These are phyloP conservation scores for Leptopilina syphax DNA, from an alignment of 2,888 invertebrate genomes.

Conservation along the genomic window DNA sequence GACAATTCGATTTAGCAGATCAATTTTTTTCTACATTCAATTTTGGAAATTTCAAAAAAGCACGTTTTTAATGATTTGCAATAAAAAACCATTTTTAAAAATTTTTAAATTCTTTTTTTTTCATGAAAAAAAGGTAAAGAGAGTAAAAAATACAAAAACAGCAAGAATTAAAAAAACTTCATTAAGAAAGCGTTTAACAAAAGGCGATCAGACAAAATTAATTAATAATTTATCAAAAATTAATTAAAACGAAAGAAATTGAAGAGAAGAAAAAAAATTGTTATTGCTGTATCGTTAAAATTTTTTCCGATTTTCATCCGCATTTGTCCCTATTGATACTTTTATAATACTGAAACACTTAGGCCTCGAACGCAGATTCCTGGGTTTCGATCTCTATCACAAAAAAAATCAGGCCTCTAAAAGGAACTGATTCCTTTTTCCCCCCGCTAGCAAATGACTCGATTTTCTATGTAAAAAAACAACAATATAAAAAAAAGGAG, in stretches of 20 bases:
- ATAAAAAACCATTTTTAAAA: not conserved
- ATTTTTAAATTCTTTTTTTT: not conserved
- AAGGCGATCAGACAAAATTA: no score
- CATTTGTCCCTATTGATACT: conserved; percentile 18
- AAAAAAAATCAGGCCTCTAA: conserved; percentile 32
- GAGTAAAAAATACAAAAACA: not conserved
- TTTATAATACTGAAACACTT: conserved; percentile 39
- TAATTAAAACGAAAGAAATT: not conserved
- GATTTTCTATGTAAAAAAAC: not conserved
- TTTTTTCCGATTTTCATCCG: not conserved
- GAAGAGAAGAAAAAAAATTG: not conserved
- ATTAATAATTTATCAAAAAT: not conserved
- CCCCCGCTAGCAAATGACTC: conserved; percentile 20
- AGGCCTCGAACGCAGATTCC: conserved; percentile 32
- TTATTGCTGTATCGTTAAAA: not conserved
- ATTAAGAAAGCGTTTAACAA: no score
- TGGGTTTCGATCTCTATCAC: conserved; percentile 30
- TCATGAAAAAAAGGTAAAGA: not conserved
- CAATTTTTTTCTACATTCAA: not conserved
- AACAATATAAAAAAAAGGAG: conserved; percentile 6
- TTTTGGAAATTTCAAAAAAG: not conserved
- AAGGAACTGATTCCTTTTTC: conserved; percentile 23
- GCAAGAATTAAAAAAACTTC: not conserved
- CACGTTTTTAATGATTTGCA: not conserved
- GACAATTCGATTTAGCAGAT: conserved; percentile 1